Evolutionary conservation across 2,113 vertebrate species (phyloP).

Genomic region (Caretta caretta): DNA sequence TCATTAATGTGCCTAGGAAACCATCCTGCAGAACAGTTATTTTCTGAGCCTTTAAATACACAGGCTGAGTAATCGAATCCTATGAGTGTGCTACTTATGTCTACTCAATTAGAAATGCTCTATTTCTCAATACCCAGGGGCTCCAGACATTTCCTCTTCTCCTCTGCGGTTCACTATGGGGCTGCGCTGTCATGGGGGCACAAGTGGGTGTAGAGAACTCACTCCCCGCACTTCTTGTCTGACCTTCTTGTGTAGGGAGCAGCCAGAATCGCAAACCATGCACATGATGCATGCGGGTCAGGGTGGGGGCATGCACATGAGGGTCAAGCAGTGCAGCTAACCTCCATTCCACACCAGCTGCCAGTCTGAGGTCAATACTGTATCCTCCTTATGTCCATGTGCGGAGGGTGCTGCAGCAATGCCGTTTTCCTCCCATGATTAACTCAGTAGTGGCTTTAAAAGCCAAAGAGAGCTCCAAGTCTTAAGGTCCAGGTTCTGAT

Average conservation of each 20-base stretch:
- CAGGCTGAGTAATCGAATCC: conserved; percentile 24
- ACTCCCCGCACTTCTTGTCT: not conserved
- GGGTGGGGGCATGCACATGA: not conserved
- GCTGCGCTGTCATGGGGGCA: not conserved
- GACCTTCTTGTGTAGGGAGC: rapidly evolving
- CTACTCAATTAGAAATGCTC: not conserved
- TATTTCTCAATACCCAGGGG: not conserved
- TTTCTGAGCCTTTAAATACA: conserved; percentile 65
- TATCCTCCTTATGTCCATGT: not conserved
- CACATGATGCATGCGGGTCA: rapidly evolving
- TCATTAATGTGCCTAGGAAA: conserved; percentile 39
- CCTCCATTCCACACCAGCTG: rapidly evolving
- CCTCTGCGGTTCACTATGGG: not conserved
- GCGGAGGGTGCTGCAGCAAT: not conserved
- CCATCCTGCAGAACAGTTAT: conserved; percentile 24
- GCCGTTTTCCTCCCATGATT: not conserved
- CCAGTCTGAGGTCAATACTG: not conserved
- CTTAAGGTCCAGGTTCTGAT: not conserved
- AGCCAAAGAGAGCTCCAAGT: not conserved
- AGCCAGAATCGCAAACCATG: rapidly evolving
- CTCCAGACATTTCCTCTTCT: conserved; percentile 6
- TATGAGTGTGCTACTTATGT: not conserved
- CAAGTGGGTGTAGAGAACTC: not conserved
- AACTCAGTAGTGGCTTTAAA: not conserved
- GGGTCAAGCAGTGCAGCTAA: not conserved